phyloP scores from a whole-genome alignment of 2,888 invertebrate species.

The Stenotaenia linearis region DNA sequence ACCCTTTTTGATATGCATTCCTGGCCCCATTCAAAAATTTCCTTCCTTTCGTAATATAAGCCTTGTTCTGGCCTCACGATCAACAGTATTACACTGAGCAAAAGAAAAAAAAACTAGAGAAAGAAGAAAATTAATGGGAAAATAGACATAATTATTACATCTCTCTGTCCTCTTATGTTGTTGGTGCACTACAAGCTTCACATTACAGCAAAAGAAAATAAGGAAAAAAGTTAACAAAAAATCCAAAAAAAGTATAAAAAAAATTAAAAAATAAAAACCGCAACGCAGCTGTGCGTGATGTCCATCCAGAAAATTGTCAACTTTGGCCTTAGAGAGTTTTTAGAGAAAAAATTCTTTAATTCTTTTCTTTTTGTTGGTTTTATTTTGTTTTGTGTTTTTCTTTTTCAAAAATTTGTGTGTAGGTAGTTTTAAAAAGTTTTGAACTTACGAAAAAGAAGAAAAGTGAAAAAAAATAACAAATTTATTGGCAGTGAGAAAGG shows the following conservation, averaged over 20 bases:
- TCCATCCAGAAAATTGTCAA: constrained; percentile 20
- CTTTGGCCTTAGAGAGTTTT: constrained; percentile 29
- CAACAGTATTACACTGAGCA: constrained; percentile 30
- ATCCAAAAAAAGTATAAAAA: not conserved
- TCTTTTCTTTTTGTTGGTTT: not conserved
- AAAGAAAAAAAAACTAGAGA: constrained; percentile 15
- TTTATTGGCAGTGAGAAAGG: constrained; percentile 14
- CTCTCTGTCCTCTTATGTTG: constrained; percentile 23
- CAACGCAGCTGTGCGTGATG: constrained; percentile 5
- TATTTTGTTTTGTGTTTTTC: not conserved
- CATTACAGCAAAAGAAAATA: constrained; percentile 8
- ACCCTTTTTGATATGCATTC: constrained; percentile 27
- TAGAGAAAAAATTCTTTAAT: not conserved
- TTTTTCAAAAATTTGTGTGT: not conserved
- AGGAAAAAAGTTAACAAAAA: not conserved
- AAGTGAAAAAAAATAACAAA: not conserved
- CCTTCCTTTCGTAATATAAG: constrained; percentile 13
- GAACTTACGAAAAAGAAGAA: not conserved
- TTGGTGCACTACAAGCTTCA: constrained; percentile 26
- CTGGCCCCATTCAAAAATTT: constrained; percentile 13
- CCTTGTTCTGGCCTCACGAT: constrained; percentile 26
- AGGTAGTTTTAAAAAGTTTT: not conserved
- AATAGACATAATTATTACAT: constrained; percentile 14
- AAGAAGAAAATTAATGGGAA: not conserved
- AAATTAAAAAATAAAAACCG: not conserved